These are phyloP conservation scores for Synchiropus splendidus DNA, from an alignment of 2,113 vertebrate genomes.

Conservation along the genomic window DNA sequence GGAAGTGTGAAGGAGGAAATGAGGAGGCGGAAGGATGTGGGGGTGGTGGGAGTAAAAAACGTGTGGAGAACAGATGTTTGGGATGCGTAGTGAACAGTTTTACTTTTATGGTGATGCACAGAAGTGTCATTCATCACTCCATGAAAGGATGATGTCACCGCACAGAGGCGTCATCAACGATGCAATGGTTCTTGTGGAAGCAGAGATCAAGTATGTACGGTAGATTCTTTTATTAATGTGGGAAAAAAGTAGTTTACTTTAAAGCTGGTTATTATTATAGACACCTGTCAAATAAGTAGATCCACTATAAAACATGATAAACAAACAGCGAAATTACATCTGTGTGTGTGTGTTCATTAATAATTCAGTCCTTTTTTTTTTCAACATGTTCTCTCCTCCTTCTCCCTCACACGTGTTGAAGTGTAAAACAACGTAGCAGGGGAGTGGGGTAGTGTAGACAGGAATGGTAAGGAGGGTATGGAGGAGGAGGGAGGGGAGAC, in stretches of 20 bases:
- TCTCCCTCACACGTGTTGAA: conserved; percentile 56
- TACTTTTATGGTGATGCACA: conserved; percentile 15
- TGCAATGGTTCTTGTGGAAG: not conserved
- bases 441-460: conserved; percentile 18
- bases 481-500: conserved; percentile 35
- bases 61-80: conserved; percentile 37
- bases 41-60: conserved; percentile 23
- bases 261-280: not conserved
- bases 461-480: conserved; percentile 23
- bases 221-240: not conserved
- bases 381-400: conserved; percentile 62
- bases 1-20: conserved; percentile 54
- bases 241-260: not conserved
- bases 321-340: not conserved
- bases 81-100: conserved; percentile 28
- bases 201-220: not conserved
- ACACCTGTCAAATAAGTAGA: not conserved
- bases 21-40: conserved; percentile 38
- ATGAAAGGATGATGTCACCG: not conserved
- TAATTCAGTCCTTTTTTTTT: conserved; percentile 69
- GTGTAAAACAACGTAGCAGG: conserved; percentile 36
- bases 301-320: not conserved
- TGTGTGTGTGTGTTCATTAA: conserved; percentile 55
- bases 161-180: not conserved
- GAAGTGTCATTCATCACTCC: conserved; percentile 14